Base-by-base conservation (phyloP, 2,113 vertebrate genomes). In the Rutilus rutilus region DNA sequence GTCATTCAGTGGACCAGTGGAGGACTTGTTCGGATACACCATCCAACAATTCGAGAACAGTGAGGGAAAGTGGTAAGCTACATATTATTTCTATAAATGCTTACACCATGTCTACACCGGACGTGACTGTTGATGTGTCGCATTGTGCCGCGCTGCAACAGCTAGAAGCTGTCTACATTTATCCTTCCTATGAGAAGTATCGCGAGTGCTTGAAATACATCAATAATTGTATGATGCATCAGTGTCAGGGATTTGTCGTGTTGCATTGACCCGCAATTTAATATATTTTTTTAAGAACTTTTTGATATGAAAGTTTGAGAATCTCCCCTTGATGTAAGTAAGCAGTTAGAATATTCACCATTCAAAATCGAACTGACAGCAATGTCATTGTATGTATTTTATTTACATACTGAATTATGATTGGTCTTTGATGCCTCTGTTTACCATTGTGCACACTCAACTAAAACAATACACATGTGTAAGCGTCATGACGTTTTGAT, bases 31-130 rank as follows among this genome's bases (percentile, higher is more conserved):
- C 0, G 98, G 98, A 14, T 99, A 99, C 86, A 97, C 97, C 0
- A 97, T 99, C 76, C 97, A 99, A 88, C 98, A 99, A 82, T 99
- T 99, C 92, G 96, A 98, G 95, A 99, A 99, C 87, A 95, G 95
- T 42, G 98, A 99, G 88, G 98, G 98, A 54, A 99, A 99, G 93
- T 99, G 98, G 98, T 98, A 94, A 96, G 96, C 74, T 54, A 4
- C 33, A 6, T 12, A 42, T 23, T 12, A 23, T 27, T 25, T 76
- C 15, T 52, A 52, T 27, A 76, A 27, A 52, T 52, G 2, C n/a
- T 15, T 54, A 54, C 17, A 54, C 52, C 5, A 0, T 21, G 15
- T 54, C 52, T 21, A 57, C 52, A 57, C 52, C 0, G 52, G 52
- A 14, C 6, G 2, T 2, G 2, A 57, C 54, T 1, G 2, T 57